Evolutionary conservation across 2,113 vertebrate genomes (phyloP), one percentile per base, ranked within the genome.

Genomic region (Solea senegalensis): DNA sequence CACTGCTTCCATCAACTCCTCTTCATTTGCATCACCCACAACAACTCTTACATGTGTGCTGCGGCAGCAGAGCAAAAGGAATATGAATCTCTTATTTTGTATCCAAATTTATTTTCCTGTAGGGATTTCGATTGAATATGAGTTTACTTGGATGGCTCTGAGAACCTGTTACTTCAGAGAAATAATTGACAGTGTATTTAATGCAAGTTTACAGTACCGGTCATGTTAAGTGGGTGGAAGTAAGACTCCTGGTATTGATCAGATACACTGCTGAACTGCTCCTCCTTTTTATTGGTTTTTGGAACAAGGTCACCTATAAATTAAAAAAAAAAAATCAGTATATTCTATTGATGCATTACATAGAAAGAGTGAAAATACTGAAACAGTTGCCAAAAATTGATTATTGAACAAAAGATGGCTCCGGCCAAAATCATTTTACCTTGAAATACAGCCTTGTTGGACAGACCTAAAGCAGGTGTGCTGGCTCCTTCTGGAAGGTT

Each of bases 381-480:
- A 66, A 50, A 50, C 21, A 34, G 27, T 34, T 34, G 34, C 34
- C 34, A 14, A 59, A 78, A 77, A 80, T 14, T 61, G 44, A 78
- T 78, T 27, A 67, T 43, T 21, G 56, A 27, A 78, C 15, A n/a
- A 72, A 67, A 65, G 28, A 5, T 41, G 49, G 44, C 28, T 15
- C 39, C 27, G 11, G 52, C 10, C 14, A 2, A 27, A 58, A 43
- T n/a, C 3, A 27, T 76, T 41, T 94, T 74, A 98, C 98, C 96
- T 88, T 95, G 95, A 95, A 97, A 99, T 70, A 99, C 87, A 75
- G 98, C 98, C 93, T 99, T 99, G 93, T 99, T 99, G 80, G 98
- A 99, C 74, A 99, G 94, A 21, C 97, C 98, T 78, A 99, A 91
- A 49, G 98, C 97, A 78, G 98, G 98, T 40, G 96, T 96, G 78